These are phyloP conservation scores for Andricus curvator DNA, from an alignment of 2,888 invertebrate genomes.

Conservation along the genomic window DNA sequence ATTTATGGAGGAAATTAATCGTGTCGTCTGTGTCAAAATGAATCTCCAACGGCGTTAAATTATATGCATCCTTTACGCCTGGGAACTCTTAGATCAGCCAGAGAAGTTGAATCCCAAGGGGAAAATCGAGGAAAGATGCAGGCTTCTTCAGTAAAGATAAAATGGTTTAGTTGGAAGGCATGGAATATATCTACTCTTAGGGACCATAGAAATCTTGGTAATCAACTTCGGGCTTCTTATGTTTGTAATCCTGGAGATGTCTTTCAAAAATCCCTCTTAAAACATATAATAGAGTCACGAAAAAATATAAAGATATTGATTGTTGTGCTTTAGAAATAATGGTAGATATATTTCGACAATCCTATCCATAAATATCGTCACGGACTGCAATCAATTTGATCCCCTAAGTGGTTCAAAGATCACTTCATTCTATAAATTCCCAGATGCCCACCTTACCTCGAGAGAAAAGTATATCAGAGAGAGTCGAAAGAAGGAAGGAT, in stretches of 20 bases:
- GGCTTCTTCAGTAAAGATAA: neutral
- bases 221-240: neutral
- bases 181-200: neutral
- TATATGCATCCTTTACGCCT: conserved; percentile 19
- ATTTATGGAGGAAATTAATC: neutral
- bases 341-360: neutral
- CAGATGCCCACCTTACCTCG: neutral
- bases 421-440: conserved; percentile 12
- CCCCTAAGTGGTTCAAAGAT: conserved; percentile 31
- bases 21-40: conserved; percentile 5
- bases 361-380: neutral
- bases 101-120: conserved; percentile 5
- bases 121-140: conserved; percentile 27
- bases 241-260: neutral
- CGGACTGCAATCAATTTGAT: conserved; percentile 1
- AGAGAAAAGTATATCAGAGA: conserved; percentile 25
- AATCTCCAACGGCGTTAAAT: conserved; percentile 5
- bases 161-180: neutral
- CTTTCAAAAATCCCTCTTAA: neutral
- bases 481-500: conserved; percentile 40
- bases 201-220: neutral
- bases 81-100: neutral
- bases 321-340: neutral
- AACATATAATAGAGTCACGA: neutral
- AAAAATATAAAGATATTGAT: neutral